A percentile compares a stretch with the other conserved stretches of the same genome.
These are phyloP conservation scores for Eidolon dupreanum DNA, from an alignment of 2,797 vertebrate genomes.

Conservation along the genomic window DNA sequence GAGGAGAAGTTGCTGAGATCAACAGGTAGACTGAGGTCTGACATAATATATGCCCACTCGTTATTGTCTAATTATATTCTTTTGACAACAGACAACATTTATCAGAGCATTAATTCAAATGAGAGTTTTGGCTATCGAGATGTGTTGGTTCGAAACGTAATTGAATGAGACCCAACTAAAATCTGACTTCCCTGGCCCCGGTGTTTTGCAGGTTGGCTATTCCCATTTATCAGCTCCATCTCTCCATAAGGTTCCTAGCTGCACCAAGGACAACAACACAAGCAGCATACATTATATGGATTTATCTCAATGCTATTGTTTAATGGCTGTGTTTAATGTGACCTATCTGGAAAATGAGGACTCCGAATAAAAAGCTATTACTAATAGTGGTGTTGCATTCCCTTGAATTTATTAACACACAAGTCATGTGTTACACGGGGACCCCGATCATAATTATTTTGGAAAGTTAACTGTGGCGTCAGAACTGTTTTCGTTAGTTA, in stretches of 20 bases:
- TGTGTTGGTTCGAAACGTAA: slow-evolving; percentile 87
- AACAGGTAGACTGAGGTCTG: slow-evolving; percentile 88
- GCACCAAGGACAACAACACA: slow-evolving; percentile 88
- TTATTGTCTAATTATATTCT: slow-evolving; percentile 91
- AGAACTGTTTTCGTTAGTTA: slow-evolving; percentile 78
- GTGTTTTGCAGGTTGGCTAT: slow-evolving; percentile 88
- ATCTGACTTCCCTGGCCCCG: slow-evolving; percentile 85
- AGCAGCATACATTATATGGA: slow-evolving; percentile 93
- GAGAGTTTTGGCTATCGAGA: slow-evolving; percentile 90
- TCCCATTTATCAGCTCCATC: slow-evolving; percentile 87
- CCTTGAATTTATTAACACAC: slow-evolving; percentile 89
- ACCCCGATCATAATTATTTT: slow-evolving; percentile 83
- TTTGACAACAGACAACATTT: slow-evolving; percentile 88
- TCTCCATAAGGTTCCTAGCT: slow-evolving; percentile 88
- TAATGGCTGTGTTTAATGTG: slow-evolving; percentile 97
- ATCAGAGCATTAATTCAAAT: slow-evolving; percentile 89
- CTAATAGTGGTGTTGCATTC: slow-evolving; percentile 90
- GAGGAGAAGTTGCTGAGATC: slow-evolving; percentile 90
- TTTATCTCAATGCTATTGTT: slow-evolving; percentile 95
- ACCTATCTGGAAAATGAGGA: slow-evolving; percentile 94
- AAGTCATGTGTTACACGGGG: slow-evolving; percentile 81
- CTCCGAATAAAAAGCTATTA: slow-evolving; percentile 92
- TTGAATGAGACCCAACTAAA: slow-evolving; percentile 86
- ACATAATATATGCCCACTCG: slow-evolving; percentile 86
- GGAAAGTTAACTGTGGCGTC: slow-evolving; percentile 81